phyloP scores from a whole-genome alignment of 2,113 vertebrate genomes.

The Barbus barbus region DNA sequence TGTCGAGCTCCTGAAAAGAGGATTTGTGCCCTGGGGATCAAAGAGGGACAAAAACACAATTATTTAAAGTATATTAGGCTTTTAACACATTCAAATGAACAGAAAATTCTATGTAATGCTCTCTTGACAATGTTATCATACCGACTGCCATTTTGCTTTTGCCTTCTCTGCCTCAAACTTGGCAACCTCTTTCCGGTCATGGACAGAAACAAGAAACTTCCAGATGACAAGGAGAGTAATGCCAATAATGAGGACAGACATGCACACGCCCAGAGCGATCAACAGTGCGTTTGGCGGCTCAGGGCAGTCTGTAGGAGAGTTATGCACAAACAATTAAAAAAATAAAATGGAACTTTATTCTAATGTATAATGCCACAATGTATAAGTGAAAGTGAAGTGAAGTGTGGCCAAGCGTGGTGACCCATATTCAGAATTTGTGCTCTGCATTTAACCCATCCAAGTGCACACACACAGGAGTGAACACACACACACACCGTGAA shows the following conservation, averaged over 20 bases:
- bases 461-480: no score
- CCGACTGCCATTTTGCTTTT: slow-evolving; percentile 94
- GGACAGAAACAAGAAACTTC: slow-evolving; percentile 92
- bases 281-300: slow-evolving; percentile 85
- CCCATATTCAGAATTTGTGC: no score
- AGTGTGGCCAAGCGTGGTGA: no score
- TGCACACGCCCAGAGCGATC: slow-evolving; percentile 89
- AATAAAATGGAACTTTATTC: neutral
- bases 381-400: no score
- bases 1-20: slow-evolving; percentile 92
- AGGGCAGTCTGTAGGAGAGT: slow-evolving; percentile 80
- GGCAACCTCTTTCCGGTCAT: slow-evolving; percentile 95
- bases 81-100: neutral
- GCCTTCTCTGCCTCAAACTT: slow-evolving; percentile 94
- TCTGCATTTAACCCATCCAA: no score
- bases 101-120: neutral
- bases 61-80: neutral
- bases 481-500: no score
- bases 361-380: neutral
- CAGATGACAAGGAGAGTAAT: slow-evolving; percentile 86
- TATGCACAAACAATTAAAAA: neutral
- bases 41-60: neutral
- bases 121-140: slow-evolving; percentile 64
- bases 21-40: slow-evolving; percentile 86
- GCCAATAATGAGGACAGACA: slow-evolving; percentile 90